Evolutionary conservation across 37 sponge, comb jelly and placozoan species (phyloP).

Genomic region (Ephydatia muelleri): DNA sequence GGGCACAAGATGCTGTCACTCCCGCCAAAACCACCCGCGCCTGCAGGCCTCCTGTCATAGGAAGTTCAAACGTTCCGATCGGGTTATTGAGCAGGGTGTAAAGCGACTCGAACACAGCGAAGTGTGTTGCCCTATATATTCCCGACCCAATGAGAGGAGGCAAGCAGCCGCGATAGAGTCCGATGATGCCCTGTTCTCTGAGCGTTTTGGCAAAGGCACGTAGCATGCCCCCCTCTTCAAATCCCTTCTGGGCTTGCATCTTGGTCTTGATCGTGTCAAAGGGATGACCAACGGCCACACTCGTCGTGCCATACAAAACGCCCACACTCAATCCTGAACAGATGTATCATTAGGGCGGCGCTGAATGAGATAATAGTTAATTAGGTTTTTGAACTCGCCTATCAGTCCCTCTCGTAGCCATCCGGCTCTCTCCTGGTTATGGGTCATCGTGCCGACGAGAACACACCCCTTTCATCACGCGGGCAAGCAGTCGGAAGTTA

Average conservation of each 20-base stretch:
- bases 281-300: slow-evolving; percentile 96
- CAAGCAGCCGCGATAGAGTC: slow-evolving; percentile 88
- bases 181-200: slow-evolving; percentile 74
- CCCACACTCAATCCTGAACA: slow-evolving; percentile 79
- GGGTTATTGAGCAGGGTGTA: slow-evolving; percentile 72
- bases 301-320: slow-evolving; percentile 96
- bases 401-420: slow-evolving; percentile 96
- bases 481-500: background rate
- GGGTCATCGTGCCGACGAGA: slow-evolving; percentile 91
- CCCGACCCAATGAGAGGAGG: slow-evolving; percentile 97
- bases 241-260: slow-evolving; percentile 98
- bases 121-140: slow-evolving; percentile 93
- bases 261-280: slow-evolving; percentile 99
- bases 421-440: slow-evolving; percentile 83
- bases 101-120: slow-evolving; percentile 93
- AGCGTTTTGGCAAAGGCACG: slow-evolving; percentile 80
- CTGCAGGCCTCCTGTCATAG: slow-evolving; percentile 80
- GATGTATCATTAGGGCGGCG: too few species aligned
- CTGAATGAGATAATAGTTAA: too few species aligned
- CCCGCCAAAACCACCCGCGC: slow-evolving; percentile 79
- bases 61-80: slow-evolving; percentile 60
- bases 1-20: slow-evolving; percentile 73
- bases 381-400: slow-evolving; percentile 22
- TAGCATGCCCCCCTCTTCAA: slow-evolving; percentile 81
- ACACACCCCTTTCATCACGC: background rate